Evolutionary conservation across 2,113 vertebrate species (phyloP).

Genomic region (Poecilia latipinna): DNA sequence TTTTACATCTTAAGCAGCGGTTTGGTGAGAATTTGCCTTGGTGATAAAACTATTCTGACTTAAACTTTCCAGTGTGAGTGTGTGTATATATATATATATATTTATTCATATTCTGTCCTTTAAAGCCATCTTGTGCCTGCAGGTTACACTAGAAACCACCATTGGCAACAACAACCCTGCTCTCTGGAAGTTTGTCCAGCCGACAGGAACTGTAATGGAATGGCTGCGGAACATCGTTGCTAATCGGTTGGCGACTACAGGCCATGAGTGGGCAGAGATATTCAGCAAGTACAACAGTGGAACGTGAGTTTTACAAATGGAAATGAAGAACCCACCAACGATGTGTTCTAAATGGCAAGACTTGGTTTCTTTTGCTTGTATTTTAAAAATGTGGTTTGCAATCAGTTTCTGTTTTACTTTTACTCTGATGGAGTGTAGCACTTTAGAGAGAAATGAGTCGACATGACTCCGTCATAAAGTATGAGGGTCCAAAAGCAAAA

Average conservation of each 20-base stretch:
- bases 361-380: background rate
- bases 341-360: no score
- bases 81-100: no score
- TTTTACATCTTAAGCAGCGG: constrained; percentile 94
- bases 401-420: background rate
- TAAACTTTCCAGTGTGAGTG: background rate
- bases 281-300: constrained; percentile 93
- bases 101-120: background rate
- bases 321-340: background rate
- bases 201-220: constrained; percentile 84
- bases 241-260: constrained; percentile 86
- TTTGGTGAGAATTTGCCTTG: constrained; percentile 84
- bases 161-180: constrained; percentile 90
- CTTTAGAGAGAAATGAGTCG: background rate
- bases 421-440: background rate
- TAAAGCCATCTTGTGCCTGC: constrained; percentile 6
- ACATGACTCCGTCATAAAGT: background rate
- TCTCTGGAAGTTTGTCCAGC: constrained; percentile 88
- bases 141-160: constrained; percentile 94
- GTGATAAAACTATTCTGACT: background rate
- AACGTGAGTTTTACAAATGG: constrained; percentile 83
- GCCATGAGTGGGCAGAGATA: constrained; percentile 81
- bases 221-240: constrained; percentile 93
- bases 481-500: no score
- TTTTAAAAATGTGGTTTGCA: no score